Conservation (phyloP, 2,797 vertebrate genomes). For the Coracias cyanogaster region DNA sequence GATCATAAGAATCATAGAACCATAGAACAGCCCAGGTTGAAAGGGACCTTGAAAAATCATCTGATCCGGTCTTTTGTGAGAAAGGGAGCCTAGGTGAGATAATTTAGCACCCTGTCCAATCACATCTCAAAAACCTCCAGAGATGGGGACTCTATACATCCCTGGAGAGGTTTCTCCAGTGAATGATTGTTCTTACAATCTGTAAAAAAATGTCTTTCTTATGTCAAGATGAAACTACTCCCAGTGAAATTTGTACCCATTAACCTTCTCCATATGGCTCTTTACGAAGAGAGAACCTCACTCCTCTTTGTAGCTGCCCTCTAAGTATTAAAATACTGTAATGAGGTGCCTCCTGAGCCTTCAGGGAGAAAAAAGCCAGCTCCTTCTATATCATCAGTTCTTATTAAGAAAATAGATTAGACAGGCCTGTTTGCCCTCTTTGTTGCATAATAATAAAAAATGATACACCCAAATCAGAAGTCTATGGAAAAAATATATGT, state of each 20-base stretch:
- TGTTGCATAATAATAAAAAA: neutral
- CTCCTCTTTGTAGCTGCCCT: neutral
- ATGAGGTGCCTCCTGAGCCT: neutral
- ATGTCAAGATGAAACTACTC: neutral
- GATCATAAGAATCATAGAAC: neutral
- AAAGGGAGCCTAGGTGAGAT: neutral
- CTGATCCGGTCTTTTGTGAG: rapidly evolving
- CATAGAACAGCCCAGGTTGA: neutral
- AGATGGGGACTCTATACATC: neutral
- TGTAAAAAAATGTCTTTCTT: neutral
- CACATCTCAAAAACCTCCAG: neutral
- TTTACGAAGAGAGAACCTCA: neutral
- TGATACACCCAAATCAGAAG: neutral
- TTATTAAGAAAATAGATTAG: neutral
- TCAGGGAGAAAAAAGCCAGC: neutral
- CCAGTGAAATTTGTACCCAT: neutral
- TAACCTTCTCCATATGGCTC: neutral
- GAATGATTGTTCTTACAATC: neutral
- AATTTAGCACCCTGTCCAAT: neutral
- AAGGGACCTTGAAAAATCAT: neutral
- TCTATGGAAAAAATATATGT: neutral
- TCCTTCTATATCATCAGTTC: neutral
- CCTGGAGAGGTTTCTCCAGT: neutral
- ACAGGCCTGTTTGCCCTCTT: neutral
- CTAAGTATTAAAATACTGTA: neutral